Evolutionary conservation across 2,113 vertebrate genomes (phyloP).

Genomic region (rat (Rattus norvegicus)): DNA sequence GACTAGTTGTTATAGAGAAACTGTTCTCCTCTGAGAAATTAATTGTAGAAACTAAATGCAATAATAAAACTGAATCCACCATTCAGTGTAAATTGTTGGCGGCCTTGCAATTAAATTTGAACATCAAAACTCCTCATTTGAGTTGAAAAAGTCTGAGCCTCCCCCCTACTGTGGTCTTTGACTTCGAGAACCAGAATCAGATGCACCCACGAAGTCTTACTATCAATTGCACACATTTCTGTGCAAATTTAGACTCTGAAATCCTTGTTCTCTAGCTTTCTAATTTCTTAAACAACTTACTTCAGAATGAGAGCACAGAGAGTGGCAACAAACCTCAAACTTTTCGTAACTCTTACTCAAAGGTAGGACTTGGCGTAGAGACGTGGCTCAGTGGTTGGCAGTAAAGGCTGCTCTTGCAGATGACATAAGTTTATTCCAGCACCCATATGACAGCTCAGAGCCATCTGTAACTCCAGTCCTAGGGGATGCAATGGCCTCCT

Average conservation of each 20-base stretch:
- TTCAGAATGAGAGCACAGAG: not conserved
- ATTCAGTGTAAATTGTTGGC: constrained; percentile 15
- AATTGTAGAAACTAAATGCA: constrained; percentile 9
- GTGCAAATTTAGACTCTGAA: constrained; percentile 4
- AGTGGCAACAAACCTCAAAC: not conserved
- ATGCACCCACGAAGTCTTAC: not conserved
- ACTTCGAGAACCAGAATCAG: not conserved
- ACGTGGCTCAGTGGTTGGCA: not conserved
- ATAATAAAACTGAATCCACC: not conserved
- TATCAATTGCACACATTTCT: not conserved
- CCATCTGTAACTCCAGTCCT: not conserved
- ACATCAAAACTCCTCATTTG: constrained; percentile 41
- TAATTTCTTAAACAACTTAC: not conserved
- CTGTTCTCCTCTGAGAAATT: not conserved
- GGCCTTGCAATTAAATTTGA: constrained; percentile 42
- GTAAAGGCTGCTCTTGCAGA: not conserved
- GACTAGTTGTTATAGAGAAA: constrained; percentile 60
- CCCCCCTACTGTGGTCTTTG: not conserved
- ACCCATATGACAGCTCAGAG: not conserved
- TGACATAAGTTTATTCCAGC: not conserved
- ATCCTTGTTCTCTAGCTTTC: not conserved
- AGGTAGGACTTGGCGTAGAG: not conserved
- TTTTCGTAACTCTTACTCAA: not conserved
- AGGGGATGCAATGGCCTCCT: not conserved
- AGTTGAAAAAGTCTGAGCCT: not conserved